Conservation (phyloP, 2,113 vertebrate species). For the Trogon melanurus region DNA sequence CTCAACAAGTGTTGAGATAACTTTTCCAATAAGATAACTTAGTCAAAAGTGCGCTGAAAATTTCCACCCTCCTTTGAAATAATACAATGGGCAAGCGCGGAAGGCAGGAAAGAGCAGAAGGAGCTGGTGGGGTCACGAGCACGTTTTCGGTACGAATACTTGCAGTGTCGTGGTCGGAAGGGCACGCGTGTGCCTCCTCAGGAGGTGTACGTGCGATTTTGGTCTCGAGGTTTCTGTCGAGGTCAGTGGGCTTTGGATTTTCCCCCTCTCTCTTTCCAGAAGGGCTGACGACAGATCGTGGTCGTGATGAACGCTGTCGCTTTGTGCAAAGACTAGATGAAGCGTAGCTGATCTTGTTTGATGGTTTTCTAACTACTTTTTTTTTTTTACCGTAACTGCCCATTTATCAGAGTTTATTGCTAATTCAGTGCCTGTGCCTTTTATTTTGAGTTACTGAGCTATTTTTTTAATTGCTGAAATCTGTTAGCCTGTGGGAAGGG, state of each 20-base stretch:
- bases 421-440: neutral
- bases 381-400: neutral
- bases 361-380: neutral
- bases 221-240: neutral
- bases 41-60: neutral
- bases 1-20: neutral
- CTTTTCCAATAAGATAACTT: neutral
- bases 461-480: constrained; percentile 55
- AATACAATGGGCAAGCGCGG: neutral
- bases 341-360: neutral
- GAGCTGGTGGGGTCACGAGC: neutral
- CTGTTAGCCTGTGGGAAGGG: constrained; percentile 30
- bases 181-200: neutral
- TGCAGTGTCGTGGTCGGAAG: neutral
- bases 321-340: neutral
- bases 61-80: neutral
- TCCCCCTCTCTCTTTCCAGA: neutral
- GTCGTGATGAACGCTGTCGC: neutral
- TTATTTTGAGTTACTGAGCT: constrained; percentile 35
- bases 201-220: neutral
- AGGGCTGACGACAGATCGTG: neutral
- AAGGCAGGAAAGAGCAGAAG: neutral
- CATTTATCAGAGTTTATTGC: constrained; percentile 42
- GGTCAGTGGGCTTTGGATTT: fast-evolving
- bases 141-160: no score